These are phyloP conservation scores for Pygathrix nemaeus DNA, from an alignment of 2,113 vertebrate species.

Conservation along the genomic window DNA sequence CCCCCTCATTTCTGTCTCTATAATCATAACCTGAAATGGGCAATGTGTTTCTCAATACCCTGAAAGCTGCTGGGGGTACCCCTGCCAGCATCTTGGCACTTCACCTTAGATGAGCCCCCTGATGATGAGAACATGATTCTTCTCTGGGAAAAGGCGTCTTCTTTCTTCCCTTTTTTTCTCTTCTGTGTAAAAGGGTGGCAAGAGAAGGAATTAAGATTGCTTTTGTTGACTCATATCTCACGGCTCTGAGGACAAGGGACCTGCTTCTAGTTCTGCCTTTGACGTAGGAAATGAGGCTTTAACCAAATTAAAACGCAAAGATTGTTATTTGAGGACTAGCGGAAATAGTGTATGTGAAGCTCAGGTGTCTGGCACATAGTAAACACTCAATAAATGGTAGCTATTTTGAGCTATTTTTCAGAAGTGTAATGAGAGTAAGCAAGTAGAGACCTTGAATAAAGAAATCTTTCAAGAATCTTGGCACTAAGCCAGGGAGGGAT, in stretches of 20 bases:
- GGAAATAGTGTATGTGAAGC: slow-evolving; percentile 32
- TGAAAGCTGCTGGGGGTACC: too few species aligned
- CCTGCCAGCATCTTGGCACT: background rate
- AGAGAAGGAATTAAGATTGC: background rate
- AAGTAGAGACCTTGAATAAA: slow-evolving; percentile 24
- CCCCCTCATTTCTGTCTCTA: background rate
- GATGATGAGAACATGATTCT: background rate
- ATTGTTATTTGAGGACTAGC: slow-evolving; percentile 34
- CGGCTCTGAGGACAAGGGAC: background rate
- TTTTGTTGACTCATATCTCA: background rate
- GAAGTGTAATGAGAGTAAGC: slow-evolving; percentile 8
- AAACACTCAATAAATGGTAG: slow-evolving; percentile 52
- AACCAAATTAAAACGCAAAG: slow-evolving; percentile 36
- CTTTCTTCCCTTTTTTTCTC: background rate
- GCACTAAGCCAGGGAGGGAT: background rate
- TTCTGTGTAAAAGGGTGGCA: background rate
- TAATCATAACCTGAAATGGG: background rate
- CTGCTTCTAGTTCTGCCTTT: slow-evolving; percentile 11
- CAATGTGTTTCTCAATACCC: background rate
- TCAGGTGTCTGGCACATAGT: slow-evolving; percentile 35
- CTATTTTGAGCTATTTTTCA: slow-evolving; percentile 35
- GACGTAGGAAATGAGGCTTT: slow-evolving; percentile 30
- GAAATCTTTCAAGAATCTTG: slow-evolving; percentile 45
- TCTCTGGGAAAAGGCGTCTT: background rate
- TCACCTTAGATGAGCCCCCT: background rate